A percentile compares a stretch with the other conserved stretches of the same genome.
These are phyloP conservation scores for Rhinoderma darwinii DNA, from an alignment of 2,113 vertebrate genomes.

Conservation along the genomic window DNA sequence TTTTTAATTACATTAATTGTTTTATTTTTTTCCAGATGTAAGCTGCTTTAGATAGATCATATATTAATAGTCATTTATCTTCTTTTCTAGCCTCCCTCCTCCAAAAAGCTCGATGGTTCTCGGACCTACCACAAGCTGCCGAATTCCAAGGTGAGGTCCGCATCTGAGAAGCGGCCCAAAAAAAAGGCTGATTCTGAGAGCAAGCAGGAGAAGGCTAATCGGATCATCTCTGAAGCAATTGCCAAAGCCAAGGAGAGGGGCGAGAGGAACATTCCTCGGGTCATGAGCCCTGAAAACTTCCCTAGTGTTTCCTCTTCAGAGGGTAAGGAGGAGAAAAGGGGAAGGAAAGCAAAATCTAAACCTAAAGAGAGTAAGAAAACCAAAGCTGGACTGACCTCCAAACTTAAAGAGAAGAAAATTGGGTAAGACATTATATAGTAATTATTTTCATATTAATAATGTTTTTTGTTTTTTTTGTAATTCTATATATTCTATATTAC, in stretches of 20 bases:
- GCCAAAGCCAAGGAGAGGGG: slow-evolving; percentile 93
- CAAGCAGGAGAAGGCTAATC: slow-evolving; percentile 98
- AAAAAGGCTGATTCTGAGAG: slow-evolving; percentile 87
- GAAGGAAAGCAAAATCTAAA: slow-evolving; percentile 82
- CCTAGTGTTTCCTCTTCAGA: slow-evolving; percentile 84
- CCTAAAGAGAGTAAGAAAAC: slow-evolving; percentile 85
- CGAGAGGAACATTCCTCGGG: slow-evolving; percentile 93
- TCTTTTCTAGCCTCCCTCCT: slow-evolving; percentile 80
- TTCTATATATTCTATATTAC: too few species aligned
- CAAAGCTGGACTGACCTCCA: slow-evolving; percentile 82
- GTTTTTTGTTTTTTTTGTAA: slow-evolving; percentile 18
- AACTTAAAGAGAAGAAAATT: slow-evolving; percentile 94
- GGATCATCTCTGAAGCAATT: slow-evolving; percentile 98
- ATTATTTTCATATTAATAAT: slow-evolving; percentile 56
- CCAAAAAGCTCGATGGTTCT: slow-evolving; percentile 93
- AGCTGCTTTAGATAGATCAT: neutral
- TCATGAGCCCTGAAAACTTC: slow-evolving; percentile 98
- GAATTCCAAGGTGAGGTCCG: slow-evolving; percentile 89
- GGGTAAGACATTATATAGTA: slow-evolving; percentile 78
- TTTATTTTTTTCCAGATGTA: neutral
- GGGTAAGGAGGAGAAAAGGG: slow-evolving; percentile 84
- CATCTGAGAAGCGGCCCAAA: slow-evolving; percentile 82
- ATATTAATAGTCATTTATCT: neutral
- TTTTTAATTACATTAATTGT: neutral
- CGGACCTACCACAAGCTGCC: slow-evolving; percentile 83